These are phyloP conservation scores for Trichonephila inaurata DNA, from an alignment of 1,140 invertebrate genomes.

Conservation along the genomic window DNA sequence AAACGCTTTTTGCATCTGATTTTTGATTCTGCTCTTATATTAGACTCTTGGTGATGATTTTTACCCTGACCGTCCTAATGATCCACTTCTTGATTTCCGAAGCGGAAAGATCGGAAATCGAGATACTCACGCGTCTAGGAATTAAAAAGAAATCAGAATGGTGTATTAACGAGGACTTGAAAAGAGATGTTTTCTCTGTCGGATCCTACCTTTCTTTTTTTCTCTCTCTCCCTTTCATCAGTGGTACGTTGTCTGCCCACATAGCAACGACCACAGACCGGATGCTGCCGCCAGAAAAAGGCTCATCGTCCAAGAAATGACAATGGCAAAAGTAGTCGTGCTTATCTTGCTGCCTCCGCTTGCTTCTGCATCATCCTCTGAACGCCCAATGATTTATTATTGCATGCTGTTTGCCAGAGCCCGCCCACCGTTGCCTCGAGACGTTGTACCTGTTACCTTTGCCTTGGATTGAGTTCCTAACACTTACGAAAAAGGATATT, in stretches of 20 bases:
- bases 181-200: not conserved
- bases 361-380: slow-evolving; percentile 23
- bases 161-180: not conserved
- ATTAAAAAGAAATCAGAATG: slow-evolving; percentile 1
- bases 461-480: not conserved
- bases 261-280: slow-evolving; percentile 50
- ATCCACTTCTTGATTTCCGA: slow-evolving; percentile 24
- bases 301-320: slow-evolving; percentile 41
- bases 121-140: not conserved
- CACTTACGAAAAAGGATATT: not conserved
- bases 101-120: slow-evolving; percentile 15
- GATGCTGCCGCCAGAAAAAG: slow-evolving; percentile 23
- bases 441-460: not conserved
- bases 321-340: slow-evolving; percentile 53
- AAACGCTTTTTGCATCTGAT: no score
- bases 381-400: slow-evolving; percentile 66
- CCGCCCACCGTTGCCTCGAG: not conserved
- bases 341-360: slow-evolving; percentile 55
- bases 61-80: not conserved
- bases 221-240: not conserved
- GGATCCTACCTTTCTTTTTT: not conserved
- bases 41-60: not conserved
- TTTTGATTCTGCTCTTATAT: not conserved
- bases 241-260: slow-evolving; percentile 20
- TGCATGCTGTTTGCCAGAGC: slow-evolving; percentile 5